Percentiles rank a stretch among this genome's conserved stretches.
phyloP scores from a whole-genome alignment of 2,888 invertebrate species.

The Dascillus cervinus region DNA sequence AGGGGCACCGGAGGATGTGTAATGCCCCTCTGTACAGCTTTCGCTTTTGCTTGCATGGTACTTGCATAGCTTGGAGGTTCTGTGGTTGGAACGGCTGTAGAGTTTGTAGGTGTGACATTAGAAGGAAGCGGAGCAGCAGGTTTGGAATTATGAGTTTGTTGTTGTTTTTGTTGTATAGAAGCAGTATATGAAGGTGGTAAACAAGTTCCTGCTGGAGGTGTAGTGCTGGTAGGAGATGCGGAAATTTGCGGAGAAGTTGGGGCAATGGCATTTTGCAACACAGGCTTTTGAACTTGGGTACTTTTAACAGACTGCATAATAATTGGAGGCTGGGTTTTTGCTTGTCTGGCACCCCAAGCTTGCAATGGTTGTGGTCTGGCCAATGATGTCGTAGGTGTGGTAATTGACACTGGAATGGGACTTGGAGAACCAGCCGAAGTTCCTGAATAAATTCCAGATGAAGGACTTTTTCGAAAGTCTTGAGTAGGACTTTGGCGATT shows the following conservation, averaged over 20 bases:
- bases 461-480: slow-evolving; percentile 73
- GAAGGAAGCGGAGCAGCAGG: slow-evolving; percentile 39
- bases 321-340: slow-evolving; percentile 85
- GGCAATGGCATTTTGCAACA: slow-evolving; percentile 91
- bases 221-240: slow-evolving; percentile 41
- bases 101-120: slow-evolving; percentile 29
- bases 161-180: slow-evolving; percentile 66
- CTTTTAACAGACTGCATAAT: slow-evolving; percentile 96
- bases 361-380: slow-evolving; percentile 74
- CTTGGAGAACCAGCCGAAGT: slow-evolving; percentile 77
- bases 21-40: slow-evolving; percentile 63
- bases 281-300: slow-evolving; percentile 91
- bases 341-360: slow-evolving; percentile 80
- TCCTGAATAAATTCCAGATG: slow-evolving; percentile 79
- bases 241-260: slow-evolving; percentile 70
- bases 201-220: slow-evolving; percentile 44
- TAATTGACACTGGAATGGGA: slow-evolving; percentile 61
- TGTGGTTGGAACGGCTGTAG: slow-evolving; percentile 56
- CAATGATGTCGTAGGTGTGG: slow-evolving; percentile 56
- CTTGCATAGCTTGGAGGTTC: slow-evolving; percentile 90
- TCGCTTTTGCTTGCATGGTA: slow-evolving; percentile 70
- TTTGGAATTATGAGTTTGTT: slow-evolving; percentile 27
- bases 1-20: slow-evolving; percentile 60
- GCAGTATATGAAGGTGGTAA: slow-evolving; percentile 80
- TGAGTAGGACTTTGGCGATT: slow-evolving; percentile 81